These are phyloP conservation scores for Gryllus longicercus DNA, from an alignment of 2,888 invertebrate species.

Conservation along the genomic window DNA sequence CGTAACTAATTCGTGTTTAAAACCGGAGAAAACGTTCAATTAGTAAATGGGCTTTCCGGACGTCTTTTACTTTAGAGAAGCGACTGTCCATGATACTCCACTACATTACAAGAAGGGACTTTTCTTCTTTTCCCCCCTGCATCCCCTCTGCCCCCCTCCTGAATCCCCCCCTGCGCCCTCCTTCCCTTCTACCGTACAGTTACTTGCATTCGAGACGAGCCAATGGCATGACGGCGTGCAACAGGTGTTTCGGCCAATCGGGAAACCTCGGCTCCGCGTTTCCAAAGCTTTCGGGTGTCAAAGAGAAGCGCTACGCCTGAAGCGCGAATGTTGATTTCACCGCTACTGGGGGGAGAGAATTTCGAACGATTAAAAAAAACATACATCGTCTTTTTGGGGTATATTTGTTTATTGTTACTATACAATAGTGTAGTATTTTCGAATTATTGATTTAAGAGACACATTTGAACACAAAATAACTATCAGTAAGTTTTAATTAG, in stretches of 20 bases:
- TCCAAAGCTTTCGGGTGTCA: constrained; percentile 17
- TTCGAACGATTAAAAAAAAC: neutral
- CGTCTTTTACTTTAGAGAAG: neutral
- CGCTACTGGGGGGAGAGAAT: neutral
- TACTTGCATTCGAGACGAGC: constrained; percentile 1
- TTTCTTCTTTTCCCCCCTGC: neutral
- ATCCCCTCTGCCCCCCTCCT: constrained; percentile 11
- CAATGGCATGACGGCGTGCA: constrained; percentile 26
- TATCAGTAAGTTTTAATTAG: too few relatives aligned
- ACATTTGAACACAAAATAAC: too few relatives aligned
- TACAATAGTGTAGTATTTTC: too few relatives aligned
- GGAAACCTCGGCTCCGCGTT: neutral
- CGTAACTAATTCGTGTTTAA: neutral
- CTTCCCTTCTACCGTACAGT: constrained; percentile 20
- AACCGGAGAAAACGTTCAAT: neutral
- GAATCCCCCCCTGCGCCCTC: neutral
- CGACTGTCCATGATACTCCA: neutral
- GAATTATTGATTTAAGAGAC: too few relatives aligned
- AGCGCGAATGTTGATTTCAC: neutral
- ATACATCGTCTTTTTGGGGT: too few relatives aligned
- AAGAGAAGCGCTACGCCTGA: neutral
- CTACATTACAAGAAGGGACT: constrained; percentile 23
- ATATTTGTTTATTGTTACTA: too few relatives aligned
- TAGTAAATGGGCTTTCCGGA: too few relatives aligned
- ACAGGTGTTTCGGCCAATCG: constrained; percentile 31